Base-by-base conservation (phyloP, 1,140 invertebrate species). In the Arctopsyche grandis region DNA sequence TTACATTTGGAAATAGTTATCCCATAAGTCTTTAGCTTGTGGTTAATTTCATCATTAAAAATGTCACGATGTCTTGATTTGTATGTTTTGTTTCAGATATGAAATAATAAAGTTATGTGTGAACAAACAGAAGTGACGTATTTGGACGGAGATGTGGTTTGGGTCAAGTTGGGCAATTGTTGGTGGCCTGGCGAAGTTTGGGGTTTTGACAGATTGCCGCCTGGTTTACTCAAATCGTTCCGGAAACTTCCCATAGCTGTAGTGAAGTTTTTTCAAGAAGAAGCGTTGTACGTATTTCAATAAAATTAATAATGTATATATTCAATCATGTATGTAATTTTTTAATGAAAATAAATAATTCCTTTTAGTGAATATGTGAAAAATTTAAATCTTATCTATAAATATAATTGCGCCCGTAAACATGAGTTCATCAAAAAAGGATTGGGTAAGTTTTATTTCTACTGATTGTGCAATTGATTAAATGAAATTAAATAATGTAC, bases 181-280 rank as follows among this genome's bases (percentile, higher is more conserved):
- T 94, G 93, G 91, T 95, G 94, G 94, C 94, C 94, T 44, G 93
- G 93, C 7, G 91, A 93, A 85, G 93, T 95, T 56, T 89, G 91
- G 46, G 90, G 89, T 56, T 85, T 90, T 21, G 88, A 90, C 60
- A 90, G 91, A 84, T 85, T 93, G 60, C 90, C 92, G 0, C 88
- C 90, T 73, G 91, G 91, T 80, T 89, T 93, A 71, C 85, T 93
- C 78, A 87, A 91, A 79, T 90, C 93, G 77, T 86, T 90, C 83
- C 92, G 90, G 79, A 94, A 93, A 83, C 90, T 91, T 44, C 91
- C 94, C 0, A 91, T 95, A 80, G 93, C 93, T 52, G 90, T 92
- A 84, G 94, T 96, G 10, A 94, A 94, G 83, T 96, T 95, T 86
- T 95, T 95, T 85, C 91, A 94, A 85, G 94, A 96, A 87, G 92